Evolutionary conservation across 2,797 vertebrate species (phyloP).

Genomic region (Caiman crocodilus): DNA sequence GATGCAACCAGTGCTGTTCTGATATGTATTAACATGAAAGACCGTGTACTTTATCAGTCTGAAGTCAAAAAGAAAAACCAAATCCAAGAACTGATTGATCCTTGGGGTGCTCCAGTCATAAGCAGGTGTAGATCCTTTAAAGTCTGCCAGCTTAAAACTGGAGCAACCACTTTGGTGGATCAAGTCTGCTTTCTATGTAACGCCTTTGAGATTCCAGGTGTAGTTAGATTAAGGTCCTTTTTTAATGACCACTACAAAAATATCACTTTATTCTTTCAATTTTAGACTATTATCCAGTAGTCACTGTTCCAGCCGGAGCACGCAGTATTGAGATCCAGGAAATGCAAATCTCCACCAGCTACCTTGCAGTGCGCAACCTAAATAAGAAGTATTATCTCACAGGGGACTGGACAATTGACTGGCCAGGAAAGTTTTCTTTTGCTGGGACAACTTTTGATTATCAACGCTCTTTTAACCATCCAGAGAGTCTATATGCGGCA

Average conservation of each 20-base stretch:
- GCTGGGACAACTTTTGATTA: constrained; percentile 93
- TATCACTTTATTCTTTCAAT: not conserved
- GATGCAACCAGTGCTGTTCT: not conserved
- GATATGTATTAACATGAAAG: not conserved
- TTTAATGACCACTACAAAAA: not conserved
- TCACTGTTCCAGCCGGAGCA: constrained; percentile 91
- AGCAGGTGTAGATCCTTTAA: accelerated
- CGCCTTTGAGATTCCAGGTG: not conserved
- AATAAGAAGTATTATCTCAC: constrained; percentile 92
- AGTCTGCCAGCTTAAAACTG: not conserved
- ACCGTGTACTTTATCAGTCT: constrained; percentile 44
- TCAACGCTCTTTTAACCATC: constrained; percentile 89
- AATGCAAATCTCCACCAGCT: constrained; percentile 90
- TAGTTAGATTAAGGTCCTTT: too few species aligned
- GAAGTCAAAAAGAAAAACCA: constrained; percentile 5
- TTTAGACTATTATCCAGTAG: constrained; percentile 92
- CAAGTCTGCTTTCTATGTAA: not conserved
- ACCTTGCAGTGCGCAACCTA: constrained; percentile 90
- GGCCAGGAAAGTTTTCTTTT: constrained; percentile 94
- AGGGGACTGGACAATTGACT: constrained; percentile 94
- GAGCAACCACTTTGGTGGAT: not conserved
- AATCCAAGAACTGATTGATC: constrained; percentile 3
- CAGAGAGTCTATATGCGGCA: constrained; percentile 89
- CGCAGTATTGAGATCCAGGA: constrained; percentile 90
- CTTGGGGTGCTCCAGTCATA: not conserved